phyloP scores from a whole-genome alignment of 1,140 invertebrate genomes.

The Agrypnia vestita region DNA sequence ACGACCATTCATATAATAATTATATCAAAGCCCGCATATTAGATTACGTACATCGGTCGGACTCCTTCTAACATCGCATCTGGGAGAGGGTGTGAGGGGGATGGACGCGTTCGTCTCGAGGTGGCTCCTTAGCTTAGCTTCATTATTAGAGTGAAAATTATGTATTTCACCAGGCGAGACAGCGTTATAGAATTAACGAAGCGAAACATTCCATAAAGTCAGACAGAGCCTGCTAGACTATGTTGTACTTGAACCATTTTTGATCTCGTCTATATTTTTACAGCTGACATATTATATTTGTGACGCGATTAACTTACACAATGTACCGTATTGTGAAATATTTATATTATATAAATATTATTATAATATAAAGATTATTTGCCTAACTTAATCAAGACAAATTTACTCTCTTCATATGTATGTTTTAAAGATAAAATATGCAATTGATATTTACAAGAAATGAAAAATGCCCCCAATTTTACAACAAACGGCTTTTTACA shows the following conservation, averaged over 20 bases:
- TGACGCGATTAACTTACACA: no score
- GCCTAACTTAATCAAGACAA: no score
- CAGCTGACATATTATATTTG: not conserved
- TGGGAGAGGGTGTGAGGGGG: slow-evolving; percentile 1
- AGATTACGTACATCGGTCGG: slow-evolving; percentile 47
- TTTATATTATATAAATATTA: no score
- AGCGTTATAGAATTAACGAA: slow-evolving; percentile 28
- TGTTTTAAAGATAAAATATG: no score
- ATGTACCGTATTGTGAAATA: no score
- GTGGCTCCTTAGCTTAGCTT: slow-evolving; percentile 33
- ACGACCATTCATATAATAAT: slow-evolving; percentile 59
- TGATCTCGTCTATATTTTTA: not conserved
- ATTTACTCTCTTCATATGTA: no score
- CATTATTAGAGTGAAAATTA: slow-evolving; percentile 46
- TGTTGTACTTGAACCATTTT: not conserved
- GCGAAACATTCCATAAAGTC: slow-evolving; percentile 23
- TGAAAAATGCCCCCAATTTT: no score
- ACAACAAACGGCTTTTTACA: no score
- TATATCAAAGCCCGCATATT: slow-evolving; percentile 59
- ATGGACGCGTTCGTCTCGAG: slow-evolving; percentile 31
- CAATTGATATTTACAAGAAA: no score
- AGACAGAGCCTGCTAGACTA: not conserved
- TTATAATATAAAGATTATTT: no score
- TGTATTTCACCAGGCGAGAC: slow-evolving; percentile 45
- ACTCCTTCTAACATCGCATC: slow-evolving; percentile 24